Evolutionary conservation across 2,888 invertebrate genomes (phyloP).

Genomic region (Sycophila texana): DNA sequence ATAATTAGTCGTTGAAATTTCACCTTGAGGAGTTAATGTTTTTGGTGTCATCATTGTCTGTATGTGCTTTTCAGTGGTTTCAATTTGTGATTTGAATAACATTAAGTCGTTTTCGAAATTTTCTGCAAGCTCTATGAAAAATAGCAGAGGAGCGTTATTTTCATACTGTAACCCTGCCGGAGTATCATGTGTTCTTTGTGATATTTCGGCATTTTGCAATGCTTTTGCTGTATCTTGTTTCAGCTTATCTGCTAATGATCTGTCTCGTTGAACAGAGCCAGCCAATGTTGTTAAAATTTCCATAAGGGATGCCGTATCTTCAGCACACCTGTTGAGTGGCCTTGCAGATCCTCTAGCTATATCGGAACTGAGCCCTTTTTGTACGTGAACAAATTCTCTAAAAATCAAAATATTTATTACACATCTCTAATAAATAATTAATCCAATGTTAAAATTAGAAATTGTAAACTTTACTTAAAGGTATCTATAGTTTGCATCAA

Average conservation of each 20-base stretch:
- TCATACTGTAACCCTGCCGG: constrained; percentile 86
- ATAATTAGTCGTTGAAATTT: constrained; percentile 25
- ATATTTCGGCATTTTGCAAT: constrained; percentile 85
- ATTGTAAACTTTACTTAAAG: constrained; percentile 80
- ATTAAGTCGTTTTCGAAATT: constrained; percentile 85
- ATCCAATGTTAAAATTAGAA: background rate
- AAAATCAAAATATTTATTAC: constrained; percentile 46
- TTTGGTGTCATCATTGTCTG: constrained; percentile 81
- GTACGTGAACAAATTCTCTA: constrained; percentile 87
- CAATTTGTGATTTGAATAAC: constrained; percentile 83
- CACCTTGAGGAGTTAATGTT: constrained; percentile 82
- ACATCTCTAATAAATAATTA: constrained; percentile 24
- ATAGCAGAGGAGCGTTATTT: constrained; percentile 83
- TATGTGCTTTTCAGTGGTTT: constrained; percentile 84
- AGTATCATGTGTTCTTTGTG: constrained; percentile 86
- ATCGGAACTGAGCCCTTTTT: constrained; percentile 88
- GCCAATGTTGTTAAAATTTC: constrained; percentile 80
- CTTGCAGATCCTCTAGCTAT: constrained; percentile 84
- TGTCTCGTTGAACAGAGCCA: constrained; percentile 80
- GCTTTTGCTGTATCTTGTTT: constrained; percentile 85
- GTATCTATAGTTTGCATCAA: constrained; percentile 86
- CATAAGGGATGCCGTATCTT: constrained; percentile 80
- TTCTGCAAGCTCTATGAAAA: constrained; percentile 83
- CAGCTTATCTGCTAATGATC: constrained; percentile 80
- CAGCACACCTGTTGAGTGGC: constrained; percentile 80